phyloP scores from a whole-genome alignment of 2,888 invertebrate genomes.

The Empis livida region DNA sequence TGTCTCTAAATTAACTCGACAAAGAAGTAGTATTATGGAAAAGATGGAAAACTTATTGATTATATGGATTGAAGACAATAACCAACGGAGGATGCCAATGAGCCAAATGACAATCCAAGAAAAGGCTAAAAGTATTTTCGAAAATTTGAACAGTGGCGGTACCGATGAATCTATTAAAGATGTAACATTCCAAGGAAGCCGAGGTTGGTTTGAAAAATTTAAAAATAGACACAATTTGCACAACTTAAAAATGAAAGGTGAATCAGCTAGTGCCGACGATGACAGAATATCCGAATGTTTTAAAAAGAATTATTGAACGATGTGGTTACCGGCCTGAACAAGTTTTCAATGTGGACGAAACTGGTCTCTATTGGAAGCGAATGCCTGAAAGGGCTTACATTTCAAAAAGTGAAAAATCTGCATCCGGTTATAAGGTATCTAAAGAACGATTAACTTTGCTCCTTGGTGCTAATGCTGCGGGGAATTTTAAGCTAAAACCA shows the following conservation, averaged over 20 bases:
- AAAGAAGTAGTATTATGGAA: conserved; percentile 14
- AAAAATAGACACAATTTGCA: conserved; percentile 14
- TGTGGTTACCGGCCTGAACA: conserved; percentile 15
- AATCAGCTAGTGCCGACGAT: conserved; percentile 13
- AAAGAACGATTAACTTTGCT: conserved; percentile 20
- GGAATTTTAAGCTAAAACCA: conserved; percentile 19
- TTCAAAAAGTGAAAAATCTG: conserved; percentile 17
- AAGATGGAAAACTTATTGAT: conserved; percentile 14
- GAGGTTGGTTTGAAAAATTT: conserved; percentile 12
- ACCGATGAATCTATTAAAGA: conserved; percentile 11
- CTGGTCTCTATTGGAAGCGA: conserved; percentile 18
- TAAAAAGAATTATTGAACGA: conserved; percentile 12
- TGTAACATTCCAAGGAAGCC: conserved; percentile 9
- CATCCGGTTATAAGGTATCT: conserved; percentile 15
- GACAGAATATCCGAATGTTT: conserved; percentile 7
- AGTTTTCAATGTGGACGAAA: conserved; percentile 17
- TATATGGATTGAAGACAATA: conserved; percentile 14
- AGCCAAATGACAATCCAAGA: conserved; percentile 16
- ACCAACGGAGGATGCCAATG: conserved; percentile 15
- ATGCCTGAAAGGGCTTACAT: conserved; percentile 21
- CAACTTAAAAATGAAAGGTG: conserved; percentile 14
- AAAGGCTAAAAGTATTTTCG: conserved; percentile 16
- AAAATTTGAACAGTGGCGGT: conserved; percentile 13
- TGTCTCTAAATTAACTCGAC: conserved; percentile 15
- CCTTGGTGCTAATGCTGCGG: conserved; percentile 19